Percentiles rank a stretch among this genome's conserved stretches.
These are phyloP conservation scores for Archegozetes longisetosus DNA, from an alignment of 1,140 invertebrate genomes.

Conservation along the genomic window DNA sequence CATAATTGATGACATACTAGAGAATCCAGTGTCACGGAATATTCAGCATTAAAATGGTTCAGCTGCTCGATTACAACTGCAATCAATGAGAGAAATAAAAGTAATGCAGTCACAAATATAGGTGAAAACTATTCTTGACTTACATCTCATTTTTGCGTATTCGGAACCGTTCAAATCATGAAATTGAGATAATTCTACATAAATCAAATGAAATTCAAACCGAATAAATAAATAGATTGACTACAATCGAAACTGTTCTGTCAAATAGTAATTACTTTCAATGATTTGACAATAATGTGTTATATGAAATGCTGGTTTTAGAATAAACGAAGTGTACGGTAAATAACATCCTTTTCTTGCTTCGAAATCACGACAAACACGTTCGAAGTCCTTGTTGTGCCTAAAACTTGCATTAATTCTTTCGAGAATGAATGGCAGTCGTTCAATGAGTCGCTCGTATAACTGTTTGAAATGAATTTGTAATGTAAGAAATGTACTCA, in stretches of 20 bases:
- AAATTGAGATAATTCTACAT: constrained; percentile 45
- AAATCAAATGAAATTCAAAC: constrained; percentile 9
- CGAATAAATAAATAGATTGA: no score
- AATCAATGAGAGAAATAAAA: no score
- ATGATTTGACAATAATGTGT: constrained; percentile 69
- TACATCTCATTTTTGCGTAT: background rate
- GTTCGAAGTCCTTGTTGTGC: constrained; percentile 53
- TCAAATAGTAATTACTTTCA: constrained; percentile 45
- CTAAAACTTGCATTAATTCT: constrained; percentile 54
- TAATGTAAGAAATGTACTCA: background rate
- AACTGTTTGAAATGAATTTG: constrained; percentile 35
- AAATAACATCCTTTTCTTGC: constrained; percentile 67
- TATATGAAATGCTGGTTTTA: constrained; percentile 74
- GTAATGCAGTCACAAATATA: no score
- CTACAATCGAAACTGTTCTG: background rate
- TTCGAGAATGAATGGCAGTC: constrained; percentile 52
- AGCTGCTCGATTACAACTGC: constrained; percentile 2
- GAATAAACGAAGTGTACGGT: constrained; percentile 64
- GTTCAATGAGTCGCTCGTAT: constrained; percentile 63
- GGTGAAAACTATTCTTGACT: no score
- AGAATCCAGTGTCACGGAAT: constrained; percentile 11
- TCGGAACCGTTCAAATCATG: constrained; percentile 28
- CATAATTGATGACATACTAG: background rate
- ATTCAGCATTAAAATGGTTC: constrained; percentile 10
- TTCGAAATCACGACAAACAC: constrained; percentile 66